A percentile compares a stretch with the other conserved stretches of the same genome.
Evolutionary conservation across 2,797 vertebrate species (phyloP).

Genomic region (Tamandua tetradactyla): DNA sequence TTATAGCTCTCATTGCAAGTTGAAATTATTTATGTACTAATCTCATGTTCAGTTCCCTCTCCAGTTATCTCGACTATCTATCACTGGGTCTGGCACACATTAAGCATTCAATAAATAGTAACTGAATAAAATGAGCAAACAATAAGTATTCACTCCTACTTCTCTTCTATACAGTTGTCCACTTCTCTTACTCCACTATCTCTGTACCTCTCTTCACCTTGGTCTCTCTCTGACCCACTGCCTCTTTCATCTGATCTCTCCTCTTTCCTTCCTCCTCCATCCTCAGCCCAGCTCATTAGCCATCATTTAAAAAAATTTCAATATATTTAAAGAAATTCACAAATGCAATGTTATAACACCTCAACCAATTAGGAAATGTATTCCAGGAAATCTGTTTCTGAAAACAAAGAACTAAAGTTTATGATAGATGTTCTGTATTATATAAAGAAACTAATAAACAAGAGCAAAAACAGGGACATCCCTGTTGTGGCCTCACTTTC

Average conservation of each 20-base stretch:
- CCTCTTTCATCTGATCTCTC: slow-evolving; percentile 15
- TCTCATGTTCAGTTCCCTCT: background rate
- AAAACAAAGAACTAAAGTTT: slow-evolving; percentile 31
- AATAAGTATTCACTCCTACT: background rate
- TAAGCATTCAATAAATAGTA: background rate
- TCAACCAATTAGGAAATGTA: slow-evolving; percentile 46
- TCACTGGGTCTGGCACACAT: background rate
- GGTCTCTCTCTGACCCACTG: background rate
- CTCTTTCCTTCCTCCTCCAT: slow-evolving; percentile 4
- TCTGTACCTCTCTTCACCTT: background rate
- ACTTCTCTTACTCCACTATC: background rate
- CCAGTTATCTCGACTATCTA: background rate
- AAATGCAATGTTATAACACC: slow-evolving; percentile 25
- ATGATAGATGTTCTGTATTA: background rate
- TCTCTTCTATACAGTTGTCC: background rate
- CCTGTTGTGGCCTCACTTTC: background rate
- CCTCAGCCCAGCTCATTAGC: background rate
- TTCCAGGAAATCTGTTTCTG: slow-evolving; percentile 49
- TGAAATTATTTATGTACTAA: background rate
- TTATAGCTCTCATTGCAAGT: background rate
- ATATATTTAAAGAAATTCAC: slow-evolving; percentile 13
- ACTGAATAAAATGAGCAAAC: background rate
- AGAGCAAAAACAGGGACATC: background rate
- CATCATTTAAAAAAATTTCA: slow-evolving; percentile 37
- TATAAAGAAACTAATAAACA: slow-evolving; percentile 25